Evolutionary conservation across 2,888 invertebrate genomes (phyloP), one percentile per base, ranked within the genome.

Genomic region (Ophion ellenae): DNA sequence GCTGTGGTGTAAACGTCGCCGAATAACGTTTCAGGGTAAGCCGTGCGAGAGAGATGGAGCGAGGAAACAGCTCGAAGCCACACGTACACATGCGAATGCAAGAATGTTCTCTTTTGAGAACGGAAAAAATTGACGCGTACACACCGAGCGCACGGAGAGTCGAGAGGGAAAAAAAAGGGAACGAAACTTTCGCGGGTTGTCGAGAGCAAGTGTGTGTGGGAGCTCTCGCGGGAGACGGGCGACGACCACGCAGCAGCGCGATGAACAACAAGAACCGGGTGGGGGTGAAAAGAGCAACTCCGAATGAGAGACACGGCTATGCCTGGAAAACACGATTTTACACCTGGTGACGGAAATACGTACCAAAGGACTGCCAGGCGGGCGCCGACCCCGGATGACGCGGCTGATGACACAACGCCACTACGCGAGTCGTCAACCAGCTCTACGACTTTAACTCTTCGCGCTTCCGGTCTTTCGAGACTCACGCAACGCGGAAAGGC

Each of bases 341-440:
- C 87, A 28, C 77, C 90, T 91, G 40, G 86, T 80, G 90, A 86
- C 63, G 69, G 66, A 79, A 81, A 17, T 24, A 32, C 7, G 85
- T 87, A 91, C 85, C 88, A 90, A 70, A 85, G 81, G 9, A 36
- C 75, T 90, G 90, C 91, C 91, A 91, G 89, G 90, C 90, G 90
- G 90, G 91, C 91, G 90, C 90, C 89, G 88, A 90, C 89, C 90
- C 89, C 80, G 89, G 92, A 90, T 92, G 92, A 92, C 92, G 92
- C 92, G 92, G 92, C 92, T 90, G 63, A 75, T 91, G 91, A 91
- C 90, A 88, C 84, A 88, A 88, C 84, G 88, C 81, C 85, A 91
- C 91, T 87, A 77, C 85, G 66, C 71, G 57, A 83, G 74, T 90
- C 90, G 64, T 40, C 40, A 20, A 61, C 6, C 61, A 28, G 17